Evolutionary conservation across 2,797 vertebrate genomes (phyloP).

Genomic region (Mycteria americana): DNA sequence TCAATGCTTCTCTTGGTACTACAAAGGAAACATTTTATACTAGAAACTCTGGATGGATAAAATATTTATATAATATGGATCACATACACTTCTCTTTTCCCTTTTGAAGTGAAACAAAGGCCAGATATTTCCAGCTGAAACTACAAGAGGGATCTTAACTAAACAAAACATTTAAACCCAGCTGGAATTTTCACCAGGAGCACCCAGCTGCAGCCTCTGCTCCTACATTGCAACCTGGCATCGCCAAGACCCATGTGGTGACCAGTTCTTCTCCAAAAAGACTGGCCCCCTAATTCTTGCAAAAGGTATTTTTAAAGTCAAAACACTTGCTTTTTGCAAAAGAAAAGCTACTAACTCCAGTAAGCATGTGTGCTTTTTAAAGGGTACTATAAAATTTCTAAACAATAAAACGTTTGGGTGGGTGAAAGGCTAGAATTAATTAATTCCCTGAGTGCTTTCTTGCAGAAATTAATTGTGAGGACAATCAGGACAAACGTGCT

Average conservation of each 20-base stretch:
- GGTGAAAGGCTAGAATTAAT: constrained; percentile 36
- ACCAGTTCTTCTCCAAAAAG: neutral
- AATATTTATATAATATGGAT: constrained; percentile 1
- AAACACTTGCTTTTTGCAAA: neutral
- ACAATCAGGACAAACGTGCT: constrained; percentile 34
- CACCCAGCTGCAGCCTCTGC: neutral
- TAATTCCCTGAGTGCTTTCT: constrained; percentile 33
- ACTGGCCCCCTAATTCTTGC: neutral
- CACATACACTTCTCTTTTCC: neutral
- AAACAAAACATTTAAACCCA: neutral
- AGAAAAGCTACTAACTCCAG: neutral
- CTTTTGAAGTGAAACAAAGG: constrained; percentile 24
- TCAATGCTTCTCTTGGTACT: neutral
- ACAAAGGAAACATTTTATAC: neutral
- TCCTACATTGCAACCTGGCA: neutral
- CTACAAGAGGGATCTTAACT: neutral
- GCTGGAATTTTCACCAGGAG: neutral
- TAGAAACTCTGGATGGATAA: neutral
- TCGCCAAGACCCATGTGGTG: neutral
- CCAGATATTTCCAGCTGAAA: constrained; percentile 18
- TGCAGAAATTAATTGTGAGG: constrained; percentile 74
- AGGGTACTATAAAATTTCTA: neutral
- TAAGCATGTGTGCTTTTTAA: neutral
- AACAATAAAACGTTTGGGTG: neutral
- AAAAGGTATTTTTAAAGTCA: neutral